A percentile compares a stretch with the other conserved stretches of the same genome.
Conservation (phyloP, 1,140 invertebrate genomes). For the Drosophila simulans region DNA sequence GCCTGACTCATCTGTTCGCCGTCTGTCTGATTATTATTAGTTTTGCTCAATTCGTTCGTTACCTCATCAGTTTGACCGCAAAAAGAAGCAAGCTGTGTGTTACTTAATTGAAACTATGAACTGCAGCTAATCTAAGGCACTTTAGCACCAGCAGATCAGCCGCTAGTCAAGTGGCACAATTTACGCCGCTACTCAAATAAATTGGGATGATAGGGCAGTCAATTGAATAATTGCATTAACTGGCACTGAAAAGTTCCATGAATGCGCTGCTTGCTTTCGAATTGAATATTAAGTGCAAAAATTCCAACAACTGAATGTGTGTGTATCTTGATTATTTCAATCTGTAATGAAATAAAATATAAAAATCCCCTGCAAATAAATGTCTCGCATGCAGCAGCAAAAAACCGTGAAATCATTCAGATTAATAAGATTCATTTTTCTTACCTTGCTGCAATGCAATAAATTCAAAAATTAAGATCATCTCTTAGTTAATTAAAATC, state of each 20-base stretch:
- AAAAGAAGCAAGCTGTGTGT: conserved; percentile 41
- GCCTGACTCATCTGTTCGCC: conserved; percentile 35
- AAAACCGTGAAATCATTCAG: no score
- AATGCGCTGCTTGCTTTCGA: not conserved
- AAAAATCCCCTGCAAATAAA: no score
- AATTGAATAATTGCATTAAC: conserved; percentile 56
- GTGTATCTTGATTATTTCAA: not conserved
- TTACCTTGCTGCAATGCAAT: no score
- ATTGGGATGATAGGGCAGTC: conserved; percentile 23
- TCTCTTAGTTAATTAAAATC: no score
- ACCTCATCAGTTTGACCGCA: conserved; percentile 71
- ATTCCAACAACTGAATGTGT: conserved; percentile 4
- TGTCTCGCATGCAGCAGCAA: no score
- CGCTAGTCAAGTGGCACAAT: conserved; percentile 38
- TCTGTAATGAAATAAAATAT: no score
- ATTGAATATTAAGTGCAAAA: conserved; percentile 7
- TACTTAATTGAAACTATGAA: conserved; percentile 68
- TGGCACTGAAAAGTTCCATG: conserved; percentile 15
- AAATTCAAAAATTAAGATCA: no score
- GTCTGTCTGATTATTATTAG: conserved; percentile 39
- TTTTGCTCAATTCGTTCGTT: conserved; percentile 57
- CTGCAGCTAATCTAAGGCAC: conserved; percentile 31
- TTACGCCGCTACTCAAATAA: conserved; percentile 44
- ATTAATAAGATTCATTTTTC: no score
- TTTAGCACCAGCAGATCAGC: conserved; percentile 25